Percentiles rank a stretch among this genome's conserved stretches.
Conservation (phyloP, 1,140 invertebrate species). For the Cecropterus lyciades region DNA sequence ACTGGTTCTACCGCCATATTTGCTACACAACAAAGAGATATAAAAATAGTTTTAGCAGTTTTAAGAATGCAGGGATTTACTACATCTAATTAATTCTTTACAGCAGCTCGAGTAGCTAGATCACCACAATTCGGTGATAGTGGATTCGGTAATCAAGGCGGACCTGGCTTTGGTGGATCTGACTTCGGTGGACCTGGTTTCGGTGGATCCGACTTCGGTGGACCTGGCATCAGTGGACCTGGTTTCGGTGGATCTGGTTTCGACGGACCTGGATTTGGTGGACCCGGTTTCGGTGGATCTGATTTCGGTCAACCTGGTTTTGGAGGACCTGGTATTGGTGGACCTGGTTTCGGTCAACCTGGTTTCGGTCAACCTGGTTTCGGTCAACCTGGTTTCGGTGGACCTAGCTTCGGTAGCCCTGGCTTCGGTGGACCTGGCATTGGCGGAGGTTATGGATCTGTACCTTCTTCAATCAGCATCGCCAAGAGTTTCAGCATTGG, state of each 20-base stretch:
- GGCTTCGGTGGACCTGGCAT: not conserved
- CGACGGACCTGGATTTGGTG: not conserved
- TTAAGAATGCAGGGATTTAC: too few species aligned
- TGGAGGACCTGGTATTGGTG: not conserved
- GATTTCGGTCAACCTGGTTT: conserved; percentile 14
- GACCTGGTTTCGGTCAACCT: too few species aligned
- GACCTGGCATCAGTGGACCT: too few species aligned
- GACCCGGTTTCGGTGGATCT: too few species aligned
- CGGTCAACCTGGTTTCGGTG: too few species aligned
- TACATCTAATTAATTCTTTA: not conserved
- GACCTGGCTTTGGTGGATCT: conserved; percentile 20
- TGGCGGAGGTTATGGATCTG: too few species aligned
- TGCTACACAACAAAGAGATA: too few species aligned
- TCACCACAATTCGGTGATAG: conserved; percentile 42
- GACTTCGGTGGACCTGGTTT: conserved; percentile 17
- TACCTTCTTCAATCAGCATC: too few species aligned
- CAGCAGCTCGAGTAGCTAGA: conserved; percentile 40
- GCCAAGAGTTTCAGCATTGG: too few species aligned
- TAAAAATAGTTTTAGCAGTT: too few species aligned
- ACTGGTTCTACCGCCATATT: too few species aligned
- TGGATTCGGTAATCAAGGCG: conserved; percentile 40
- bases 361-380: conserved; percentile 14
- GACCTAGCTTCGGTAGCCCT: too few species aligned
- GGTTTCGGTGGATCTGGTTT: conserved; percentile 15
- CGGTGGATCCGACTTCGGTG: not conserved